phyloP scores from a whole-genome alignment of 2,888 invertebrate genomes.

The Mimachlamys varia region DNA sequence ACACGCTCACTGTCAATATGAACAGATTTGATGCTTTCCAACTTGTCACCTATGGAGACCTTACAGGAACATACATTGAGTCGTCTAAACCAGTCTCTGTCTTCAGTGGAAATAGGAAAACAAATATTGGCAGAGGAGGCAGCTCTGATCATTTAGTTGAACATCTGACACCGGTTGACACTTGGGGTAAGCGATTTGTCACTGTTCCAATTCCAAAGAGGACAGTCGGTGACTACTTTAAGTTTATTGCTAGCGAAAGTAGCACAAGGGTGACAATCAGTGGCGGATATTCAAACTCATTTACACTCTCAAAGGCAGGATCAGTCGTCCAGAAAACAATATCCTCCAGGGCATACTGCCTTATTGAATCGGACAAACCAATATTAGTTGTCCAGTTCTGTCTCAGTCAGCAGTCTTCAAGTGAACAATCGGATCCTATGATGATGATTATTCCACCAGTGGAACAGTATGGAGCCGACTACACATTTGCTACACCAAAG shows the following conservation, averaged over 20 bases:
- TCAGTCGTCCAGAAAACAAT: slow-evolving; percentile 45
- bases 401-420: slow-evolving; percentile 53
- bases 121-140: slow-evolving; percentile 55
- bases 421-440: slow-evolving; percentile 65
- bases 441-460: slow-evolving; percentile 68
- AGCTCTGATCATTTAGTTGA: slow-evolving; percentile 67
- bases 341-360: slow-evolving; percentile 40
- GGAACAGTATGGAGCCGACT: slow-evolving; percentile 64
- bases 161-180: slow-evolving; percentile 66
- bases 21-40: slow-evolving; percentile 58
- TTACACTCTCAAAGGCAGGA: slow-evolving; percentile 48
- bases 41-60: slow-evolving; percentile 62
- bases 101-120: slow-evolving; percentile 68
- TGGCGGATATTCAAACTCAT: slow-evolving; percentile 46
- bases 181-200: slow-evolving; percentile 73
- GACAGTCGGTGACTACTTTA: slow-evolving; percentile 67
- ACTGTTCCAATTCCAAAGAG: slow-evolving; percentile 69
- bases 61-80: slow-evolving; percentile 68
- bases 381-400: slow-evolving; percentile 57
- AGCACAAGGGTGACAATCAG: slow-evolving; percentile 52
- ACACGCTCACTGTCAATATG: slow-evolving; percentile 45
- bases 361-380: slow-evolving; percentile 49
- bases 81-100: slow-evolving; percentile 67
- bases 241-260: slow-evolving; percentile 62
- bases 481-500: slow-evolving; percentile 65